A percentile compares a stretch with the other conserved stretches of the same genome.
phyloP scores from a whole-genome alignment of 2,797 vertebrate genomes.

The Gorsachius magnificus region DNA sequence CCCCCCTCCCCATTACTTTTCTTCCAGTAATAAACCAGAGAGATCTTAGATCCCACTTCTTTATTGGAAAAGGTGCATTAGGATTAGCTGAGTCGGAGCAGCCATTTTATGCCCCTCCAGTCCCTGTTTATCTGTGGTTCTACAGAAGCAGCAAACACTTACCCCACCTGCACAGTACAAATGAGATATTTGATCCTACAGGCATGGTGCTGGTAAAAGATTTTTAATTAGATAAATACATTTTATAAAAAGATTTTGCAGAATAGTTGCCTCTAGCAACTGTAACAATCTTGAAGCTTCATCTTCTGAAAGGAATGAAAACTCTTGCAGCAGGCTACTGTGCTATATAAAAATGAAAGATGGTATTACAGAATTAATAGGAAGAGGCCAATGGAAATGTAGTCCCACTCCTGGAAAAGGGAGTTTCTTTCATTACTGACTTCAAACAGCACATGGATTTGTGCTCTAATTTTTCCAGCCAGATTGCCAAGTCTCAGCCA shows the following conservation, averaged over 20 bases:
- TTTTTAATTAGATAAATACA: slow-evolving; percentile 78
- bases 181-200: slow-evolving; percentile 57
- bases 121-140: slow-evolving; percentile 11
- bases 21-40: slow-evolving; percentile 46
- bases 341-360: not conserved
- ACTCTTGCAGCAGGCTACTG: slow-evolving; percentile 11
- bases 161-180: not conserved
- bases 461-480: slow-evolving; percentile 37
- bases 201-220: slow-evolving; percentile 52
- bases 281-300: slow-evolving; percentile 45
- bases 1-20: slow-evolving; percentile 26
- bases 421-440: slow-evolving; percentile 17
- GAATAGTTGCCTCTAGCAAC: slow-evolving; percentile 67
- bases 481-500: slow-evolving; percentile 13
- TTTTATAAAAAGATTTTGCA: slow-evolving; percentile 70
- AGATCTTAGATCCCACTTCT: slow-evolving; percentile 2
- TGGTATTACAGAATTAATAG: not conserved
- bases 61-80: slow-evolving; percentile 39
- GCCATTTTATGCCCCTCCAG: not conserved
- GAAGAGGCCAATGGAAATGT: not conserved
- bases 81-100: not conserved
- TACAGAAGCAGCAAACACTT: not conserved
- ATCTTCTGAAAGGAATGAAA: slow-evolving; percentile 47
- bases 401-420: slow-evolving; percentile 25
- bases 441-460: slow-evolving; percentile 38